A percentile compares a stretch with the other conserved stretches of the same genome.
phyloP scores from a whole-genome alignment of 2,113 vertebrate species.

The Cranoglanis bouderius region DNA sequence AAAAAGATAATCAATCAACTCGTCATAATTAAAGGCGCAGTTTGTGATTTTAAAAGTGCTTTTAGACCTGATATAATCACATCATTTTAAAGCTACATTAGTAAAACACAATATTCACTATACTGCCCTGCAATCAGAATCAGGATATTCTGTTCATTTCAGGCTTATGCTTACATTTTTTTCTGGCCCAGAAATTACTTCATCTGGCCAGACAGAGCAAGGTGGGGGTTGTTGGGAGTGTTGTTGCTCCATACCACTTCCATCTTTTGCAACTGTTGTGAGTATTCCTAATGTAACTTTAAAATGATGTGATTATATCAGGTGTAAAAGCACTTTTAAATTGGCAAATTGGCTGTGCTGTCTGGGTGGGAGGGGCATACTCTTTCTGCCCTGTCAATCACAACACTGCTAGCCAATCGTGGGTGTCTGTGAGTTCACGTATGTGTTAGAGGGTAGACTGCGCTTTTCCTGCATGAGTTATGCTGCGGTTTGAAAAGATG shows the following conservation, averaged over 20 bases:
- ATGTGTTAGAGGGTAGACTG: neutral
- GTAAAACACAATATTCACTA: neutral
- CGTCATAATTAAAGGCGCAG: neutral
- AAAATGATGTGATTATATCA: neutral
- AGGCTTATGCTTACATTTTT: neutral
- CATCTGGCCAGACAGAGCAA: neutral
- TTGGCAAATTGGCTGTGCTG: neutral
- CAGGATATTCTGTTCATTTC: neutral
- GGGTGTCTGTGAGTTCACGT: neutral
- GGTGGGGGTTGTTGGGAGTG: neutral
- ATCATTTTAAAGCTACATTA: neutral
- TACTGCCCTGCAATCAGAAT: neutral
- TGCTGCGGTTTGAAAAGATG: neutral
- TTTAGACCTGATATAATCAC: neutral
- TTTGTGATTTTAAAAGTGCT: neutral
- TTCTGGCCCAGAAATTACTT: neutral
- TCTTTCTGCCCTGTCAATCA: neutral
- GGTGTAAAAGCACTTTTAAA: neutral
- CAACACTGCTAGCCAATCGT: neutral
- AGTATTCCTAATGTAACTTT: too few relatives aligned
- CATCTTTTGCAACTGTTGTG: too few relatives aligned
- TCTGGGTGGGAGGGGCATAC: neutral
- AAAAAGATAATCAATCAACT: neutral
- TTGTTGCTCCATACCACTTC: too few relatives aligned
- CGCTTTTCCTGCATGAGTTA: neutral